phyloP scores from a whole-genome alignment of 2,113 vertebrate genomes.

The sheep (Ovis aries) region ARS-UI_Ramb_v3.0 NC_056064.1:44860001-44860500 shows the following conservation, averaged over 20 bases:
- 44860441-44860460: neutral
- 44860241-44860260: neutral
- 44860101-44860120: neutral
- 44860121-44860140: neutral
- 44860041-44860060: neutral
- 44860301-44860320: neutral
- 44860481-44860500: neutral
- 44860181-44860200: neutral
- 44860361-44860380: neutral
- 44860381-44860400: neutral
- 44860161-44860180: neutral
- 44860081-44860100: neutral
- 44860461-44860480: neutral
- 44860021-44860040: neutral
- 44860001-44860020: neutral
- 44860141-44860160: neutral
- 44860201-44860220: neutral
- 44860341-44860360: neutral
- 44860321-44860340: neutral
- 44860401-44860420: neutral
- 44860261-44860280: neutral
- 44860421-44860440: neutral
- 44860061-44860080: neutral
- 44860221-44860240: neutral
- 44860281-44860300: neutral